Conservation (phyloP, 1,140 invertebrate species). For the Aphelenchoides besseyi region DNA sequence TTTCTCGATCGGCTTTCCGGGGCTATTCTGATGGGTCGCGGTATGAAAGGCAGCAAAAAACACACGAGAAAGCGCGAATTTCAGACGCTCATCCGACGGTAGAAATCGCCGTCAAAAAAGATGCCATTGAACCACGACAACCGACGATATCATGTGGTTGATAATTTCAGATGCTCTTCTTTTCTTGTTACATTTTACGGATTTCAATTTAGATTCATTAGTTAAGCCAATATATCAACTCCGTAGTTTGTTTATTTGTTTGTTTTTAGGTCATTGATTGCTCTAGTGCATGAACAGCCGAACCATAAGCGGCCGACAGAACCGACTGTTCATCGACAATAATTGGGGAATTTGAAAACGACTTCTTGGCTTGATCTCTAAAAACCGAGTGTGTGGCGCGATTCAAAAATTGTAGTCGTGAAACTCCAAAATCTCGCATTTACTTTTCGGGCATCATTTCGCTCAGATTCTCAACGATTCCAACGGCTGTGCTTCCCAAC, state of each 20-base stretch:
- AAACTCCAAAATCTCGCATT: neutral
- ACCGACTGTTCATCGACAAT: neutral
- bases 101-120: too few relatives aligned
- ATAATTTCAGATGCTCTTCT: too few relatives aligned
- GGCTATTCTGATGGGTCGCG: neutral
- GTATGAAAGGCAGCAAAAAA: neutral
- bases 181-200: too few relatives aligned
- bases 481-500: neutral
- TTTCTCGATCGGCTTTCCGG: slow-evolving; percentile 3
- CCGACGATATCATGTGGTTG: too few relatives aligned
- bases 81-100: too few relatives aligned
- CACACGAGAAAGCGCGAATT: neutral
- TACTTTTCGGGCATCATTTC: neutral
- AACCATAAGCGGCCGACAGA: neutral
- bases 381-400: neutral
- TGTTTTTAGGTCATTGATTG: too few relatives aligned
- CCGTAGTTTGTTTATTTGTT: too few relatives aligned
- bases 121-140: too few relatives aligned
- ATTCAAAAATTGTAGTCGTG: neutral
- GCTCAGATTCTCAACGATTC: slow-evolving; percentile 4
- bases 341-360: neutral
- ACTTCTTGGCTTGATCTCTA: neutral
- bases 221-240: too few relatives aligned
- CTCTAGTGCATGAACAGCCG: too few relatives aligned
- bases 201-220: too few relatives aligned